A percentile compares a stretch with the other conserved stretches of the same genome.
phyloP scores from a whole-genome alignment of 2,113 vertebrate genomes.

The Trichechus manatus region DNA sequence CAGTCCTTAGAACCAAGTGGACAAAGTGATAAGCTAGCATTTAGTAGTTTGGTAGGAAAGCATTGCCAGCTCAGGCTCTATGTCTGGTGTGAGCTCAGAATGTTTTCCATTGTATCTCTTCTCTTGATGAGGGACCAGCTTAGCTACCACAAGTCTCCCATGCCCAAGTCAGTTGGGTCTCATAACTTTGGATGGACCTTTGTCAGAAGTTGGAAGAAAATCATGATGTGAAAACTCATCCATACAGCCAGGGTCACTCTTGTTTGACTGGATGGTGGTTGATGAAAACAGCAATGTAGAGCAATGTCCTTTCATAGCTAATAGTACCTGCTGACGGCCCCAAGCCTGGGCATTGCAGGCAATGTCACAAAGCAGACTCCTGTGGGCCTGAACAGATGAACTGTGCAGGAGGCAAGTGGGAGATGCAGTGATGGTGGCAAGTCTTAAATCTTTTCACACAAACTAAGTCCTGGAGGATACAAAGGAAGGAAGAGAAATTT shows the following conservation, averaged over 20 bases:
- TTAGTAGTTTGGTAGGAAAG: not conserved
- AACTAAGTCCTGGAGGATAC: not conserved
- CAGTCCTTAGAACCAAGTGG: not conserved
- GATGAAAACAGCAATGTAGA: not conserved
- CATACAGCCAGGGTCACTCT: not conserved
- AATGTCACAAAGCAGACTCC: not conserved
- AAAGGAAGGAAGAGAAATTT: not conserved
- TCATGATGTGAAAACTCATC: not conserved
- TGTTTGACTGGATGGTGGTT: not conserved
- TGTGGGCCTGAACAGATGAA: not conserved
- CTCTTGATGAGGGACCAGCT: not conserved
- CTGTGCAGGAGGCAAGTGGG: too few relatives aligned
- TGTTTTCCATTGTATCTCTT: not conserved
- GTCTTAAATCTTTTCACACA: not conserved
- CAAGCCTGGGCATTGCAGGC: too few relatives aligned
- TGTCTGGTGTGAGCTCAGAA: not conserved
- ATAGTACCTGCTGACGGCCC: not conserved
- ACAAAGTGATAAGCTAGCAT: not conserved
- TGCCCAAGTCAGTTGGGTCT: not conserved
- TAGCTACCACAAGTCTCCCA: not conserved
- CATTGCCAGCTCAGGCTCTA: not conserved
- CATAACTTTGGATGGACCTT: not conserved
- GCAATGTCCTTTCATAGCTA: not conserved
- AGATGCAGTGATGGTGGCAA: not conserved
- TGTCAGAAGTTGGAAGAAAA: not conserved